phyloP scores from a whole-genome alignment of 2,888 invertebrate genomes.

The Gonocerus acuteangulatus region DNA sequence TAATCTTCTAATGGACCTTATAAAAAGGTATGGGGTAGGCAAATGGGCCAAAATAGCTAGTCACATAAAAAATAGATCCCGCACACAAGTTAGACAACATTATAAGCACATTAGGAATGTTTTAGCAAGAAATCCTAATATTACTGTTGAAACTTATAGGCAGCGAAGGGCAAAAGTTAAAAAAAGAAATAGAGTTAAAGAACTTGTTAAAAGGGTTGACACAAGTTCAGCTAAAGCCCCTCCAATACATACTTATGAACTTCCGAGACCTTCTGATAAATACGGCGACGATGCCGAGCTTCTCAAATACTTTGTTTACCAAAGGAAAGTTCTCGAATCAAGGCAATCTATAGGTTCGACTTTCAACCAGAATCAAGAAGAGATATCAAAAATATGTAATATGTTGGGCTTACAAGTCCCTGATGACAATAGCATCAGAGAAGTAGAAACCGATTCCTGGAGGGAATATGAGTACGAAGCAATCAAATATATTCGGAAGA shows the following conservation, averaged over 20 bases:
- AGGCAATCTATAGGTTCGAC: background rate
- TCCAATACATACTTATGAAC: background rate
- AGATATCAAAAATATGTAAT: background rate
- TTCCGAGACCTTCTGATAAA: background rate
- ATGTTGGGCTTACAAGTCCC: background rate
- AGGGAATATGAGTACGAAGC: slow-evolving; percentile 2
- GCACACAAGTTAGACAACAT: slow-evolving; percentile 55
- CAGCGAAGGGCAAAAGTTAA: background rate
- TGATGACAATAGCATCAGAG: background rate
- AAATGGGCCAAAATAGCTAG: slow-evolving; percentile 51
- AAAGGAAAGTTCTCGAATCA: background rate
- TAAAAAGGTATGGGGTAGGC: slow-evolving; percentile 47
- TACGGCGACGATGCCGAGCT: slow-evolving; percentile 8
- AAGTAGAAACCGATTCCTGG: background rate
- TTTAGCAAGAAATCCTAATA: slow-evolving; percentile 13
- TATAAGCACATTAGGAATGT: slow-evolving; percentile 41
- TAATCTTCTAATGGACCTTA: slow-evolving; percentile 49
- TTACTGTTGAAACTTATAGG: background rate
- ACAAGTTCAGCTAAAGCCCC: background rate
- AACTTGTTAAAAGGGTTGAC: background rate
- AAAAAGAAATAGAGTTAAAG: background rate
- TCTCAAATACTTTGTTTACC: slow-evolving; percentile 6
- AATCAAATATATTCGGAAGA: slow-evolving; percentile 1
- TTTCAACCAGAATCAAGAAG: background rate
- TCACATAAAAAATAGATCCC: slow-evolving; percentile 50